phyloP scores from a whole-genome alignment of 2,113 vertebrate genomes.

The Trichechus manatus region DNA sequence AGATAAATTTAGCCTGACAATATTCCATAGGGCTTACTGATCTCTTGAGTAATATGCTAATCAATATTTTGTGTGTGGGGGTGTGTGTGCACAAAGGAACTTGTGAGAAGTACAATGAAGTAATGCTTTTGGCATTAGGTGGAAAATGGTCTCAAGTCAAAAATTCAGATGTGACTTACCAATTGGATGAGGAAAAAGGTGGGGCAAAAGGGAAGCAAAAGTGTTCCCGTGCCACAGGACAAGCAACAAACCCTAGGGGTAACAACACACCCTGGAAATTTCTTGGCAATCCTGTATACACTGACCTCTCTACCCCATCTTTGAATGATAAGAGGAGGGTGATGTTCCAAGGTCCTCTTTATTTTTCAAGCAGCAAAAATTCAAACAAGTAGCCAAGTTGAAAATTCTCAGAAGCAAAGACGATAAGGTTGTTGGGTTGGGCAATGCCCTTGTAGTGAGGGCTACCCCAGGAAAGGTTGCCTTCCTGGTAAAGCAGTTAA shows the following conservation, averaged over 20 bases:
- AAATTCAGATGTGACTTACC: not conserved
- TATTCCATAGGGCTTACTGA: not conserved
- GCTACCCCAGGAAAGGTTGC: not conserved
- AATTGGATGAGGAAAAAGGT: not conserved
- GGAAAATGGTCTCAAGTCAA: not conserved
- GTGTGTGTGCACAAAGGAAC: not conserved
- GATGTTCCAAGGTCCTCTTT: not conserved
- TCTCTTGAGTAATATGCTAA: not conserved
- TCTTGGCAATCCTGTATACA: not conserved
- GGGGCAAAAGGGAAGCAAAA: not conserved
- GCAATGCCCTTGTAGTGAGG: too few species aligned
- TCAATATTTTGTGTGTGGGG: not conserved
- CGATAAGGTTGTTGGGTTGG: not conserved
- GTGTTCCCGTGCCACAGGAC: not conserved
- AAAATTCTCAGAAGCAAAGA: not conserved
- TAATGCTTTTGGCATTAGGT: not conserved
- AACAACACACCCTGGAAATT: not conserved
- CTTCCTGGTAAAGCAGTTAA: not conserved
- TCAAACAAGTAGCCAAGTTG: not conserved
- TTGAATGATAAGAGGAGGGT: not conserved
- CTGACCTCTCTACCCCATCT: not conserved
- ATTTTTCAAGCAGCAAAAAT: not conserved
- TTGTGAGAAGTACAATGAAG: not conserved
- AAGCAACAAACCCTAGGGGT: not conserved
- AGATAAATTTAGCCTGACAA: conserved; percentile 13